phyloP scores from a whole-genome alignment of 2,113 vertebrate species.

The Eidolon helvum region DNA sequence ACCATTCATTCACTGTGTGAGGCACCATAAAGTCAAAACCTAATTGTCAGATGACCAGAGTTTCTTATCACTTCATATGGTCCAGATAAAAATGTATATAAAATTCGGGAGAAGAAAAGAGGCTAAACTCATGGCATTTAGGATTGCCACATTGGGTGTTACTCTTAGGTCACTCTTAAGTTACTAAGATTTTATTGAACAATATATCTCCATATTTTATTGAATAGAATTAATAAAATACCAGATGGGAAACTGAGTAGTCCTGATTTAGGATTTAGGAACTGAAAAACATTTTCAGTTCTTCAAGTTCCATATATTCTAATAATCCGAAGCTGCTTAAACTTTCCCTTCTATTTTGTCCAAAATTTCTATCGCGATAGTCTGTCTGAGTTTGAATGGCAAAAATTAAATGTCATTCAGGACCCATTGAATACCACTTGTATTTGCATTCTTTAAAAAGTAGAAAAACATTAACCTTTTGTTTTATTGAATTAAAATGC shows the following conservation, averaged over 20 bases:
- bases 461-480: constrained; percentile 89
- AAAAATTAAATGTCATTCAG: constrained; percentile 86
- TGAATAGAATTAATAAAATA: neutral
- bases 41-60: neutral
- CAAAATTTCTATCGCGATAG: constrained; percentile 76
- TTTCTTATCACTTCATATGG: neutral
- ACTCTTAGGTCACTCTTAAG: neutral
- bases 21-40: neutral
- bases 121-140: neutral
- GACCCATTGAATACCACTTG: constrained; percentile 80
- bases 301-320: constrained; percentile 41
- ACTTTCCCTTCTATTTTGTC: neutral
- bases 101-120: constrained; percentile 15
- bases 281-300: constrained; percentile 52
- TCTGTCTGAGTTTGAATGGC: constrained; percentile 65
- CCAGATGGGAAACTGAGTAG: neutral
- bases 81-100: constrained; percentile 29
- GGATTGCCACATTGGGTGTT: neutral
- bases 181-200: constrained; percentile 37
- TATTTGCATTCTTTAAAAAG: constrained; percentile 88
- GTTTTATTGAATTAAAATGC: constrained; percentile 92
- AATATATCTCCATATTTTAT: constrained; percentile 11
- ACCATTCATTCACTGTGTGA: neutral
- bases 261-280: neutral
- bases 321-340: constrained; percentile 62